Conservation (phyloP, 1,140 invertebrate genomes). For the Meloidogyne hapla region DNA sequence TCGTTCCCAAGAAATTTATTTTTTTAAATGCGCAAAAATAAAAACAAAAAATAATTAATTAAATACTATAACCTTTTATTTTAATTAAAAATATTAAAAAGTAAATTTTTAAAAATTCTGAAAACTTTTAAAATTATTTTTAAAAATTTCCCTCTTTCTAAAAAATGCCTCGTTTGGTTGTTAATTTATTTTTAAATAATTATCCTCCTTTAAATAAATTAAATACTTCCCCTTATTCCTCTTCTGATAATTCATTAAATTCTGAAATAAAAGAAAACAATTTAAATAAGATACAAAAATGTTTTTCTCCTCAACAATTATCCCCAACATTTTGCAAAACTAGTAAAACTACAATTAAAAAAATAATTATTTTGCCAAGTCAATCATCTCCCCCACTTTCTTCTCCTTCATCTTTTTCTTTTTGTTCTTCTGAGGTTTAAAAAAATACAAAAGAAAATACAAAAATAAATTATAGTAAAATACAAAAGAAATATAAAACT, state of each 20-base stretch:
- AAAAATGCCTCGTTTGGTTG: not conserved
- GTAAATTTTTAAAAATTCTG: too few relatives aligned
- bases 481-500: not conserved
- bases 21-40: too few relatives aligned
- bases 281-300: too few relatives aligned
- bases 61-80: too few relatives aligned
- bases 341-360: not conserved
- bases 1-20: not conserved
- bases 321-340: not conserved
- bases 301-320: not conserved
- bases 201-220: not conserved
- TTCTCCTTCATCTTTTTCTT: not conserved
- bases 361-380: not conserved
- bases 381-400: not conserved
- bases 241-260: not conserved
- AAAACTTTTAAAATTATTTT: too few relatives aligned
- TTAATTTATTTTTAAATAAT: slow-evolving; percentile 4
- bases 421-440: not conserved
- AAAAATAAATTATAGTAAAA: not conserved
- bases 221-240: not conserved
- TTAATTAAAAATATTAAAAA: too few relatives aligned
- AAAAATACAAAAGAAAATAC: not conserved
- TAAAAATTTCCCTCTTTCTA: not conserved
- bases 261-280: not conserved
- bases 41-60: too few relatives aligned